Evolutionary conservation across 2,113 vertebrate genomes (phyloP).

Genomic region (Pavo muticus): DNA sequence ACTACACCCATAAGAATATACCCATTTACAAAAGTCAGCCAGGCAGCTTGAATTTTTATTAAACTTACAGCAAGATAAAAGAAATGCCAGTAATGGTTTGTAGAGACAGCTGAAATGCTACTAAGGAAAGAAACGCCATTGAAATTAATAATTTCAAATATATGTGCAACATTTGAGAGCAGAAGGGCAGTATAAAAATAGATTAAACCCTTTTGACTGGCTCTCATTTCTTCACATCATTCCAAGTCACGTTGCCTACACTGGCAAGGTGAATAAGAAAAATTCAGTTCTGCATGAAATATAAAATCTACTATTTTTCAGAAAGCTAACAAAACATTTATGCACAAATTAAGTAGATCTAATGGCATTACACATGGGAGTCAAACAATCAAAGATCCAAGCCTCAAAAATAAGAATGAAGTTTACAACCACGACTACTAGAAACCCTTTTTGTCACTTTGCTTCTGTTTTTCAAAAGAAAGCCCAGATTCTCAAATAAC

Average conservation of each 20-base stretch:
- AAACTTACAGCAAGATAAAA: neutral
- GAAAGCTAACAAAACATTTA: neutral
- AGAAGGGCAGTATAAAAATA: conserved; percentile 35
- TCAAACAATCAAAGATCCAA: neutral
- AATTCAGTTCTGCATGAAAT: neutral
- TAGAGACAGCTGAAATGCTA: neutral
- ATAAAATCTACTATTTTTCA: neutral
- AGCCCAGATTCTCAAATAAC: neutral
- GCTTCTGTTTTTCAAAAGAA: neutral
- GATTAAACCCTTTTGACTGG: neutral
- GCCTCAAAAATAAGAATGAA: neutral
- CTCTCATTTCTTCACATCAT: conserved; percentile 10
- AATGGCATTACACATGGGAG: neutral
- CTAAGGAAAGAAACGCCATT: neutral
- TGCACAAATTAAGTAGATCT: neutral
- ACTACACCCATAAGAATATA: neutral
- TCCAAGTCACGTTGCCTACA: neutral
- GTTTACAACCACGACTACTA: neutral
- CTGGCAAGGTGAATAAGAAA: neutral
- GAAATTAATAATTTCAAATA: conserved; percentile 35
- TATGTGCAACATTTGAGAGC: neutral
- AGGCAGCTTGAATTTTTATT: neutral
- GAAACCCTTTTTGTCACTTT: neutral
- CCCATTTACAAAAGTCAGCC: neutral
- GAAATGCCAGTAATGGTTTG: neutral